Evolutionary conservation across 2,797 vertebrate genomes (phyloP), one percentile per base, ranked within the genome.

Genomic region (Ficedula albicollis): DNA sequence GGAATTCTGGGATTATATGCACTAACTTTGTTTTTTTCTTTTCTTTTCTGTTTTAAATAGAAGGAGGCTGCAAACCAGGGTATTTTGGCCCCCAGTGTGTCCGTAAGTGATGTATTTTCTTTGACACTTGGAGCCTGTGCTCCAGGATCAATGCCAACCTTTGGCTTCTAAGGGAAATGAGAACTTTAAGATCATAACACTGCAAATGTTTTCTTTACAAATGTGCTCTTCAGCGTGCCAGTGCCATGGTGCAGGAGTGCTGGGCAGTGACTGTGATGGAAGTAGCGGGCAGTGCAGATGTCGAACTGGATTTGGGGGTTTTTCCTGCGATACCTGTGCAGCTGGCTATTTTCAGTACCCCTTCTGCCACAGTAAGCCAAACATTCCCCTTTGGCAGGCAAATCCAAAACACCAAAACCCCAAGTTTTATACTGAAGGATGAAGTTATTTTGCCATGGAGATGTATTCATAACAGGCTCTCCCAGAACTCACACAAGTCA

Each of bases 51-150:
- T 69, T 73, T 36, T 43, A 84, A 80, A 62, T 67, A 89, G 79
- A 92, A 89, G 43, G 69, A 90, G 62, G 69, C 82, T 97, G 90
- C 85, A 93, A 97, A 66, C 92, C 75, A 56, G 98, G 98, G 23
- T 98, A 97, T 96, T 99, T 98, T 56, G 98, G 98, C 85, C 76
- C 97, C n/a, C 97, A 32, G 68, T 98, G 98, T 93, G 98, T 97
- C 43, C 36, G 97, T 98, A 95, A 99, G 98, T 98, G 76, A 46
- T 0, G 0, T 43, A 5, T 6, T 66, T 88, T 86, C 70, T 92
- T 79, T 75, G 49, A 30, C 0, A 1, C 32, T 68, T 76, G 70
- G 83, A 94, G 69, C 43, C 38, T 21, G 48, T 0, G 5, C 72
- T 70, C 44, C 2, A 1, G 23, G 16, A 32, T 67, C 63, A 84